Evolutionary conservation across 2,113 vertebrate species (phyloP).

Genomic region (Mastomys coucha): DNA sequence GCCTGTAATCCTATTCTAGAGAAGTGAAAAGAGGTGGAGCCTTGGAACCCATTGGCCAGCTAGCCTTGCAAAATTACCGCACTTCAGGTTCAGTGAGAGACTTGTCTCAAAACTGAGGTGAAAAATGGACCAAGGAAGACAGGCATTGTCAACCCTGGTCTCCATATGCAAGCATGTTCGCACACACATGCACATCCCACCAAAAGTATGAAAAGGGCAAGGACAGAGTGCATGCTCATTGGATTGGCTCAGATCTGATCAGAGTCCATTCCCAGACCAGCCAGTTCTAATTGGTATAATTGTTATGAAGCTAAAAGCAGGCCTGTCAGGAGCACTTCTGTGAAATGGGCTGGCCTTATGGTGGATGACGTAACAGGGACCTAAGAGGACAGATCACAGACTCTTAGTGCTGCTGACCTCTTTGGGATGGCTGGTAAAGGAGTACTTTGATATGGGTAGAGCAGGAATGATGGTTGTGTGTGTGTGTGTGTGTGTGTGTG

Average conservation of each 20-base stretch:
- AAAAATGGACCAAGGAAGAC: not conserved
- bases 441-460: not conserved
- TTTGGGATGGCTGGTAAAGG: not conserved
- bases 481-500: not conserved
- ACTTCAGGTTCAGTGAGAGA: not conserved
- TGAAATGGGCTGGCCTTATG: not conserved
- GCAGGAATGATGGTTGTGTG: not conserved
- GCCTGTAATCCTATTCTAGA: not conserved
- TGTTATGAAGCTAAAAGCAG: not conserved
- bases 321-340: not conserved
- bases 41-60: not conserved
- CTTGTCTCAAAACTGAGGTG: not conserved
- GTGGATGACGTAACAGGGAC: not conserved
- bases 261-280: not conserved
- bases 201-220: not conserved
- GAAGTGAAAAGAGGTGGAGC: too few species aligned
- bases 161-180: not conserved
- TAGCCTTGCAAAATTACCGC: not conserved
- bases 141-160: not conserved
- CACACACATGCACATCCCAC: not conserved
- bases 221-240: not conserved
- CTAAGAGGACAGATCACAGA: not conserved
- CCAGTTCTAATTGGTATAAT: not conserved
- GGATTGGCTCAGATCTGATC: not conserved
- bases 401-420: not conserved